phyloP scores from a whole-genome alignment of 2,888 invertebrate species.

The Drosophila eohydei region DNA sequence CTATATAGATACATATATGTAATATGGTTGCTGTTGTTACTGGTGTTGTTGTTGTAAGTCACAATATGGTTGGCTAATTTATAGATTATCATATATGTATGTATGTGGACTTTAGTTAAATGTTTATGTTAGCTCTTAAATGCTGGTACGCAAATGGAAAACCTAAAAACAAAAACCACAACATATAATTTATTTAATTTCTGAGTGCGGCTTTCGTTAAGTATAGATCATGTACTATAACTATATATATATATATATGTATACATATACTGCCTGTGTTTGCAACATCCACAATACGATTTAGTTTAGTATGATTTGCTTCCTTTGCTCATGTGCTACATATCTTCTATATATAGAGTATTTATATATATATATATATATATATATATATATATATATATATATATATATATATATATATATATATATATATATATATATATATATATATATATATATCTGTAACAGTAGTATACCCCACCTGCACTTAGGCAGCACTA shows the following conservation, averaged over 20 bases:
- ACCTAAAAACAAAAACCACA: conserved; percentile 2
- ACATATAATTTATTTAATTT: conserved; percentile 42
- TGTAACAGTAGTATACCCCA: conserved; percentile 46
- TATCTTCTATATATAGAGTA: conserved; percentile 17
- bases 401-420: background rate
- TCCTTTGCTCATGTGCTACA: conserved; percentile 20
- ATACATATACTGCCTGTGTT: background rate
- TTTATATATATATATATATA: background rate
- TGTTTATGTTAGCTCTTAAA: conserved; percentile 23
- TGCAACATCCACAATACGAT: conserved; percentile 3
- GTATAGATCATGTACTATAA: conserved; percentile 14
- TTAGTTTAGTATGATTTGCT: conserved; percentile 11
- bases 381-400: background rate
- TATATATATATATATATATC: background rate
- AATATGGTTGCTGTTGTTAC: conserved; percentile 37
- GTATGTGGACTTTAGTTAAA: conserved; percentile 9
- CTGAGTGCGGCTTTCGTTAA: conserved; percentile 16
- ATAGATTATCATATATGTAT: conserved; percentile 33
- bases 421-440: conserved; percentile 22
- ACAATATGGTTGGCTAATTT: conserved; percentile 78
- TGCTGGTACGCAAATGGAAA: conserved; percentile 19
- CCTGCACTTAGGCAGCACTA: conserved; percentile 76
- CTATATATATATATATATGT: background rate
- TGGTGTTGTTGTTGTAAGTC: conserved; percentile 64
- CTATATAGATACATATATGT: conserved; percentile 27